phyloP scores from a whole-genome alignment of 2,113 vertebrate species.

The Aplodontia rufa region DNA sequence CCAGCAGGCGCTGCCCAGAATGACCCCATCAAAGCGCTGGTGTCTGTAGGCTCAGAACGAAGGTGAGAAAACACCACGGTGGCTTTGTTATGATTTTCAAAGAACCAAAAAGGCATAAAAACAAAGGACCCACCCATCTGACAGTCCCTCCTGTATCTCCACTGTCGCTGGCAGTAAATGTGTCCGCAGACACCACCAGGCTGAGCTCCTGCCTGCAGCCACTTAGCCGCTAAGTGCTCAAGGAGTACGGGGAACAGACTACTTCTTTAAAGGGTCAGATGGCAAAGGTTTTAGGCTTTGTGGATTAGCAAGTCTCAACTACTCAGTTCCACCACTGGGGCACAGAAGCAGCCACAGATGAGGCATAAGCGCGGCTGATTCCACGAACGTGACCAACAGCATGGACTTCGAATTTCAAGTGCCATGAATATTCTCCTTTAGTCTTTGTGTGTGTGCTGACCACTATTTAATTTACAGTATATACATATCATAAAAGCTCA shows the following conservation, averaged over 20 bases:
- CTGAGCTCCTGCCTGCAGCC: neutral
- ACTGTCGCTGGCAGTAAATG: neutral
- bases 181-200: neutral
- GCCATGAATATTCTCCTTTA: neutral
- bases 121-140: neutral
- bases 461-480: too few species aligned
- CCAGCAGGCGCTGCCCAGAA: rapidly evolving
- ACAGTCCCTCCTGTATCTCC: neutral
- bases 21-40: rapidly evolving
- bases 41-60: neutral
- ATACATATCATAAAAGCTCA: too few species aligned
- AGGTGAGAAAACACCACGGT: neutral
- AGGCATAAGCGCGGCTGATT: too few species aligned
- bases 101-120: neutral
- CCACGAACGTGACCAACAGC: too few species aligned
- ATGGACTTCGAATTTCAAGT: too few species aligned
- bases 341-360: neutral
- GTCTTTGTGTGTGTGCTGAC: too few species aligned
- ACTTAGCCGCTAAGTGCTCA: neutral
- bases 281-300: neutral
- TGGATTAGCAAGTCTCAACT: neutral
- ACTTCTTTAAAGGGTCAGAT: neutral
- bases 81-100: neutral
- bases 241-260: neutral
- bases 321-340: rapidly evolving